Base-by-base conservation (phyloP, 1,140 invertebrate species). In the Metopolophium dirhodum region DNA sequence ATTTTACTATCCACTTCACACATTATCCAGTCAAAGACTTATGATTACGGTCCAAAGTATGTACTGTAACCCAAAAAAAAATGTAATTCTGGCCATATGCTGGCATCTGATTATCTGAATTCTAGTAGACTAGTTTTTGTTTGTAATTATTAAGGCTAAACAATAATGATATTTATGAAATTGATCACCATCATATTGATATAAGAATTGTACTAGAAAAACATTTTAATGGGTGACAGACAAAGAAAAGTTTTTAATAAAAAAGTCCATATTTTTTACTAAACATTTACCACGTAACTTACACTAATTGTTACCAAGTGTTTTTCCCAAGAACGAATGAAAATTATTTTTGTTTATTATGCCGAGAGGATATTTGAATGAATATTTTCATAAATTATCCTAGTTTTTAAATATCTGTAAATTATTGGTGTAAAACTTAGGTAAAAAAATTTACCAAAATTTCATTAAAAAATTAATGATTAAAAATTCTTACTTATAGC, bases 1-100 rank as follows among this genome's bases (percentile, higher is more conserved):
- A 51, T 93, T 86, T 93, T 93, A 85, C 49, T 93, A 9, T 85
- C 91, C 4, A 93, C 91, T n/a, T n/a, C 91, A 0, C 91, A 93
- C 18, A 85, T 93, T 57, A 93, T 93, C 8, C 91, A 93, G 41
- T 93, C 91, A 54, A 93, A 86, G 30, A 93, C 91, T 93, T 93
- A 93, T 93, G 82, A 86, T 51, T 93, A 93, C 2, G n/a, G 68
- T 54, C 14, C 91, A 83, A 93, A 93, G 91, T 93, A 57, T 77
- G 68, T 85, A 92, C 9, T n/a, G 0, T 61, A 30, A 61, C 57
- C 9, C 9, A 61, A 61, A 26, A 11, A 61, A 2, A n/a, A 61
- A 61, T 30, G 11, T 30, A 61, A 61, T 30, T 11, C 0, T 61
- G 9, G 26, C 26, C 30, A 11, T 30, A 61, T 61, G 26, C 2